These are phyloP conservation scores for Argyrosomus regius DNA, from an alignment of 2,797 vertebrate species.

Conservation along the genomic window DNA sequence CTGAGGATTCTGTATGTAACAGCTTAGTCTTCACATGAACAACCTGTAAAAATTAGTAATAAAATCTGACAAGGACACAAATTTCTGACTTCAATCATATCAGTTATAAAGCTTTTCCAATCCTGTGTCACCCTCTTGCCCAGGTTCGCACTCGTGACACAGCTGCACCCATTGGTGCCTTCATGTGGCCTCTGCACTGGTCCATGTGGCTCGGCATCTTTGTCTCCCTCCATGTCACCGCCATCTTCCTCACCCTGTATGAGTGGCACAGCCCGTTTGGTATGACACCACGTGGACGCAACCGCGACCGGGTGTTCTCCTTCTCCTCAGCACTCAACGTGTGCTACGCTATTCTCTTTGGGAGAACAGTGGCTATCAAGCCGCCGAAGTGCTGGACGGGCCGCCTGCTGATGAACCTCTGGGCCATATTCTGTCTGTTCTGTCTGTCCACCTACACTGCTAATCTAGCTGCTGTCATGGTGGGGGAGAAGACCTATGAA, in stretches of 20 bases:
- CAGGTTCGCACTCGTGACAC: constrained; percentile 94
- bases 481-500: constrained; percentile 98
- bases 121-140: not conserved
- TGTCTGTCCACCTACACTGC: constrained; percentile 98
- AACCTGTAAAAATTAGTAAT: not conserved
- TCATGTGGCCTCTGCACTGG: constrained; percentile 99
- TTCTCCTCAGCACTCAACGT: constrained; percentile 98
- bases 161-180: constrained; percentile 96
- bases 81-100: not conserved
- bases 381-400: constrained; percentile 99
- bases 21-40: not conserved
- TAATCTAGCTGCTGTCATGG: constrained; percentile 98
- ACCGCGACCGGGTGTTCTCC: constrained; percentile 95
- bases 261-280: constrained; percentile 99
- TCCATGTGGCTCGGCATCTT: constrained; percentile 99
- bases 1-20: not conserved
- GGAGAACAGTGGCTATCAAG: constrained; percentile 96
- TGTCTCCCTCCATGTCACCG: constrained; percentile 96
- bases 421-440: constrained; percentile 99
- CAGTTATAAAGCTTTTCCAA: constrained; percentile 8
- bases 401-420: constrained; percentile 98
- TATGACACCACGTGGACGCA: constrained; percentile 96
- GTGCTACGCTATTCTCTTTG: constrained; percentile 97
- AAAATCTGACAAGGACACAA: not conserved
- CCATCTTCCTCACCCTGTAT: constrained; percentile 96